Conservation (phyloP, 2,888 invertebrate genomes). For the Elmis aenea region DNA sequence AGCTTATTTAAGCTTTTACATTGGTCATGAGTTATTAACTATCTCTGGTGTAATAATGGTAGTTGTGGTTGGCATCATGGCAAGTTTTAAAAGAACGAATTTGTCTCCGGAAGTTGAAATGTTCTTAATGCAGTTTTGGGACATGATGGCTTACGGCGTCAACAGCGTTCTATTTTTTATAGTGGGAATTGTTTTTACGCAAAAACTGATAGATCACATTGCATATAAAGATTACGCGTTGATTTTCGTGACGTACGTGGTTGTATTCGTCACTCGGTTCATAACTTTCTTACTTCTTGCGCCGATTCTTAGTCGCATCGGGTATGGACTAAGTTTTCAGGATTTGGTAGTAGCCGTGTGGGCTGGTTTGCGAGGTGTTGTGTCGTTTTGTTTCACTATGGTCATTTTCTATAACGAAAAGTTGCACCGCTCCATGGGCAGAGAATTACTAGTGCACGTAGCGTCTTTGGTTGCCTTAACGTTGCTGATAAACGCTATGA, state of each 20-base stretch:
- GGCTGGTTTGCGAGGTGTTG: constrained; percentile 9
- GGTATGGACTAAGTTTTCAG: constrained; percentile 12
- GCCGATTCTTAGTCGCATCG: constrained; percentile 13
- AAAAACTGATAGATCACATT: not conserved
- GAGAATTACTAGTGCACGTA: constrained; percentile 8
- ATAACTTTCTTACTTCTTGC: constrained; percentile 6
- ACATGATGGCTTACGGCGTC: constrained; percentile 4
- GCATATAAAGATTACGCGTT: constrained; percentile 3
- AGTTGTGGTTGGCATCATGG: constrained; percentile 10
- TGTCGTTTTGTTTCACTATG: constrained; percentile 11
- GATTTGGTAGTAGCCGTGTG: constrained; percentile 11
- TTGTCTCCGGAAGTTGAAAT: constrained; percentile 7
- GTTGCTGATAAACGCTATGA: constrained; percentile 12
- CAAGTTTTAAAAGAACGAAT: constrained; percentile 11
- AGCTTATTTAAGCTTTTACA: constrained; percentile 7
- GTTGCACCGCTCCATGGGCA: not conserved
- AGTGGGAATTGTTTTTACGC: constrained; percentile 3
- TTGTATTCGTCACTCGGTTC: constrained; percentile 3
- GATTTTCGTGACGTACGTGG: constrained; percentile 8
- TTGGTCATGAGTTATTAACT: constrained; percentile 3
- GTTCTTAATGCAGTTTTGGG: constrained; percentile 10
- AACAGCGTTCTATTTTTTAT: constrained; percentile 8
- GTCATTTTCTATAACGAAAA: constrained; percentile 2
- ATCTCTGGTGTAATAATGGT: constrained; percentile 9
- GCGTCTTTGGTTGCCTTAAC: constrained; percentile 10